phyloP scores from a whole-genome alignment of 2,797 vertebrate genomes.

The Otolemur crassicaudatus region DNA sequence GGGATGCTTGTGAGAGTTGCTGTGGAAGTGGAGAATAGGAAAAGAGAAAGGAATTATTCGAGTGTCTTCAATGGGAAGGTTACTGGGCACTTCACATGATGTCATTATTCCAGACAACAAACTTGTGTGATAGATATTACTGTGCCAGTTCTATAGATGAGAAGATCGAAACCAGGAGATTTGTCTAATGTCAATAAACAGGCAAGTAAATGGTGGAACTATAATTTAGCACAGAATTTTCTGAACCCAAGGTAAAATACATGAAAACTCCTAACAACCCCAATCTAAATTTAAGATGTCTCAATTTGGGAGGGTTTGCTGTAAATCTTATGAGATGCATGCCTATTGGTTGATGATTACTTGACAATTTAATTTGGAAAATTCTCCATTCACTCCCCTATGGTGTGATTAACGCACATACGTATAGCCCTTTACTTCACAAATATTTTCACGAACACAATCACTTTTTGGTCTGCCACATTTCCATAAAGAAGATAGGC shows the following conservation, averaged over 20 bases:
- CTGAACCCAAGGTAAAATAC: not conserved
- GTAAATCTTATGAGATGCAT: not conserved
- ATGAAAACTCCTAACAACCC: not conserved
- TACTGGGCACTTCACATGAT: not conserved
- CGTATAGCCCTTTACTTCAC: not conserved
- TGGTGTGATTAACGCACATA: not conserved
- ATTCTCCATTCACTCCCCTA: not conserved
- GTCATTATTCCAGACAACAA: not conserved
- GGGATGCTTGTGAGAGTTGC: not conserved
- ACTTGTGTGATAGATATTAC: not conserved
- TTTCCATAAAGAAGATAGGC: not conserved
- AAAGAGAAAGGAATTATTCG: not conserved
- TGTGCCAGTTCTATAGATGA: not conserved
- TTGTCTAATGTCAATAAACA: not conserved
- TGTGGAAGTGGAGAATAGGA: not conserved
- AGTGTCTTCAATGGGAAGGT: not conserved
- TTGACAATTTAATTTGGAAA: constrained; percentile 7
- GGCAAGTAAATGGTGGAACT: not conserved
- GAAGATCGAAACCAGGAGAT: not conserved
- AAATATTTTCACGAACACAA: not conserved
- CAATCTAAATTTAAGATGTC: not conserved
- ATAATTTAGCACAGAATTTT: not conserved
- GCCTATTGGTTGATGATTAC: constrained; percentile 30
- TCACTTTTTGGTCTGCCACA: not conserved
- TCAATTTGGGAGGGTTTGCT: not conserved